Base-by-base conservation (phyloP, 2,888 invertebrate species). In the Eremobia ochroleuca region DNA sequence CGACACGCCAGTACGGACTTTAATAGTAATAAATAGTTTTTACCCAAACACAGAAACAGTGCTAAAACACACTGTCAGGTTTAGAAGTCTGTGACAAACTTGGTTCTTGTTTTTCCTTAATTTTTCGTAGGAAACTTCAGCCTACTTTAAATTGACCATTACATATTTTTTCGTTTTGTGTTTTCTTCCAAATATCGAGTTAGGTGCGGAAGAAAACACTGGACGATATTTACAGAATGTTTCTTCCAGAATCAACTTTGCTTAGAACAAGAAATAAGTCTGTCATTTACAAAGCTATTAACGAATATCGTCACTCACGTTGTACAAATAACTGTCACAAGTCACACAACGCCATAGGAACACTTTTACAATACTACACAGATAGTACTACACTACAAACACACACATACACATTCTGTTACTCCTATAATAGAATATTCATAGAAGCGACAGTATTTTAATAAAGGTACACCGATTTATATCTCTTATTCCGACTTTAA, bases 1-100 rank as follows among this genome's bases (percentile, higher is more conserved):
- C 98, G 92, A 98, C 98, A 94, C 97, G 98, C 97, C 98, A 98
- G 97, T 98, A 98, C 97, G 98, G 98, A 98, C 98, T 98, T 98
- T 98, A 97, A 98, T 97, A 95, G 96, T 97, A 97, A 96, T 96
- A 95, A 68, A 93, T 95, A 96, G 95, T 95, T 95, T 94, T 95
- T 95, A 86, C 88, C 88, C 90, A 93, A 92, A 92, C 89, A 90
- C 90, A 88, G 79, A 82, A 73, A 84, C 81, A 77, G 72, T 79
- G 75, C 34, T 70, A 55, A 76, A 66, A 82, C 71, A 78, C 82
- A 83, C 69, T 73, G 76, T 55, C 71, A 75, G 74, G 70, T 76
- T 49, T 59, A 58, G 59, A 61, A 11, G 37, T 55, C 8, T 46
- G 64, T 78, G 86, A 80, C 81, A 80, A 80, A 81, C 78, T 78